Evolutionary conservation across 2,888 invertebrate species (phyloP), one percentile per base, ranked within the genome.

Genomic region (Megaustenia siamemsis): DNA sequence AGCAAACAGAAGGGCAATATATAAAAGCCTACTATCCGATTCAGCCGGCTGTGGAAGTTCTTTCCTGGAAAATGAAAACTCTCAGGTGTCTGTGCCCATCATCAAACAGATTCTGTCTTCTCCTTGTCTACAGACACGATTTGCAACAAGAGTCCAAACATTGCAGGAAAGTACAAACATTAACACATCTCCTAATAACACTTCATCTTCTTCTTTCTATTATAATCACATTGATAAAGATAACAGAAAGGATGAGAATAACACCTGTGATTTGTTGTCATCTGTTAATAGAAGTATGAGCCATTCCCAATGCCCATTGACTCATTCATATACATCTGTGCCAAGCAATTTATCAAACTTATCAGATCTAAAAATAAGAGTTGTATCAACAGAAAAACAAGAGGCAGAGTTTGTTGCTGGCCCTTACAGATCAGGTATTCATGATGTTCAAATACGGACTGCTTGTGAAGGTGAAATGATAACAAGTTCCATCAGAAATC

Each of bases 21-120:
- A 90, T 76, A 84, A 88, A 49, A 90, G 90, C 83, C 83, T 92
- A 53, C 76, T 91, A 82, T 87, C 89, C 53, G 91, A 91, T 68
- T 83, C 66, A n/a, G 21, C 63, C 12, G 60, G 32, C 56, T 43
- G 49, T 49, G 49, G 38, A 38, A 49, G 38, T 45, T 32, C 8
- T 56, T 60, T 60, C 32, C 21, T 35, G 10, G 63, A 40, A 15
- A 28, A 3, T 38, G 77, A 60, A 4, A 77, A 60, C n/a, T 24
- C 77, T 60, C 15, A 6, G 10, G 60, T 24, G 53, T 12, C 40
- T 32, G 43, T 77, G 18, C 35, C 77, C n/a, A n/a, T 24, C 28
- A 12, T 77, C 12, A 77, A 63, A 40, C 60, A 63, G 18, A 60
- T 60, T 8, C 35, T 77, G n/a, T 38, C 77, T 18, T 53, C 35